phyloP scores from a whole-genome alignment of 2,888 invertebrate genomes.

The Acleris sparsana region DNA sequence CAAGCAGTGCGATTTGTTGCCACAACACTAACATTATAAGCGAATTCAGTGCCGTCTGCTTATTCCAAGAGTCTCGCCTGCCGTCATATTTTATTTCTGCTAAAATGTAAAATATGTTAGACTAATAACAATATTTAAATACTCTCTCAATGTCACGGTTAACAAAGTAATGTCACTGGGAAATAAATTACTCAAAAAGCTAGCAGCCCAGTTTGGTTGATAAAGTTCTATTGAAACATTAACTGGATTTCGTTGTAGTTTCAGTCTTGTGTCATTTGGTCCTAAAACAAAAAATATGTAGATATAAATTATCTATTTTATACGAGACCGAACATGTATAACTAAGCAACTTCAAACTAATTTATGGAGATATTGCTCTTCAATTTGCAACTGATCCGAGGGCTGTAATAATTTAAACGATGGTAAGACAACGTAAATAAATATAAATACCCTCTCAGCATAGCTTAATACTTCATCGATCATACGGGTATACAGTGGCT shows the following conservation, averaged over 20 bases:
- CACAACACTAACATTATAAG: slow-evolving; percentile 3
- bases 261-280: slow-evolving; percentile 74
- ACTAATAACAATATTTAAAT: slow-evolving; percentile 41
- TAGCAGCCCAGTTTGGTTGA: slow-evolving; percentile 48
- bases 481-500: no score
- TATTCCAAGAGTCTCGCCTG: slow-evolving; percentile 4
- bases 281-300: slow-evolving; percentile 55
- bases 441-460: no score
- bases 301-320: neutral
- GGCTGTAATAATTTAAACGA: no score
- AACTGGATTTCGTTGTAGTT: slow-evolving; percentile 69
- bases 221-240: slow-evolving; percentile 52
- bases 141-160: slow-evolving; percentile 42
- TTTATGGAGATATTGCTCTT: no score
- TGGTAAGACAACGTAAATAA: no score
- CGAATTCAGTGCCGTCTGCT: neutral
- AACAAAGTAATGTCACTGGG: slow-evolving; percentile 49
- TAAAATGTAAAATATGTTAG: slow-evolving; percentile 11
- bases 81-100: slow-evolving; percentile 3
- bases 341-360: no score
- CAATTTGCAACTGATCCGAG: no score
- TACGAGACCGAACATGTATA: no score
- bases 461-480: no score
- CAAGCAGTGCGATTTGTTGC: no score
- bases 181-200: slow-evolving; percentile 54